These are phyloP conservation scores for Drosophila elegans DNA, from an alignment of 1,140 invertebrate species.

Conservation along the genomic window DNA sequence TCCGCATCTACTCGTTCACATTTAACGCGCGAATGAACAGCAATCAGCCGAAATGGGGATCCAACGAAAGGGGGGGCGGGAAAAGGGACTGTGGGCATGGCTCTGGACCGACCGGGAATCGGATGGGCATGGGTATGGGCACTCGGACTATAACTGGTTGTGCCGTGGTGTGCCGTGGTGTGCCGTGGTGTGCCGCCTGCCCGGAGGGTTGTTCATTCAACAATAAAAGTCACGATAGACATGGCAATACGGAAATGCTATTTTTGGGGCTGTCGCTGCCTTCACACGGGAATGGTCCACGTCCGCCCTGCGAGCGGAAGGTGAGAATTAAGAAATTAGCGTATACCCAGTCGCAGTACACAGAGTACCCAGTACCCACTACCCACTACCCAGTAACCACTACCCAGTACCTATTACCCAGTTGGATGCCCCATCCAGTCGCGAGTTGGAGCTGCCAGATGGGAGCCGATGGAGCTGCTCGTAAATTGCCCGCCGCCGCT, in stretches of 20 bases:
- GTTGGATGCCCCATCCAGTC: conserved; percentile 10
- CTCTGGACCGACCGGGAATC: conserved; percentile 45
- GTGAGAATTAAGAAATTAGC: conserved; percentile 84
- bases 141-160: conserved; percentile 23
- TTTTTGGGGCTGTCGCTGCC: conserved; percentile 49
- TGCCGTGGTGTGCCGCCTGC: not conserved
- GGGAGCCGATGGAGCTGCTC: conserved; percentile 39
- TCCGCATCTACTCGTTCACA: conserved; percentile 31
- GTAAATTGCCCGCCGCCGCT: conserved; percentile 66
- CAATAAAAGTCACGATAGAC: conserved; percentile 81
- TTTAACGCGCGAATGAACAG: conserved; percentile 79
- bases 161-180: not conserved
- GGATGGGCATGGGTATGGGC: conserved; percentile 43
- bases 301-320: conserved; percentile 76
- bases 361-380: conserved; percentile 20
- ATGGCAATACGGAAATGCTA: conserved; percentile 79
- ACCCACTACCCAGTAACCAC: not conserved
- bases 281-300: conserved; percentile 67
- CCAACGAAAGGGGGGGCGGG: conserved; percentile 1
- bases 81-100: conserved; percentile 33
- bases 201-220: conserved; percentile 45
- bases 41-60: conserved; percentile 55
- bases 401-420: conserved; percentile 11
- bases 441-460: conserved; percentile 46
- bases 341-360: conserved; percentile 34